Base-by-base conservation (phyloP, 2,888 invertebrate species). In the Amblyjoppa fuscipennis region DNA sequence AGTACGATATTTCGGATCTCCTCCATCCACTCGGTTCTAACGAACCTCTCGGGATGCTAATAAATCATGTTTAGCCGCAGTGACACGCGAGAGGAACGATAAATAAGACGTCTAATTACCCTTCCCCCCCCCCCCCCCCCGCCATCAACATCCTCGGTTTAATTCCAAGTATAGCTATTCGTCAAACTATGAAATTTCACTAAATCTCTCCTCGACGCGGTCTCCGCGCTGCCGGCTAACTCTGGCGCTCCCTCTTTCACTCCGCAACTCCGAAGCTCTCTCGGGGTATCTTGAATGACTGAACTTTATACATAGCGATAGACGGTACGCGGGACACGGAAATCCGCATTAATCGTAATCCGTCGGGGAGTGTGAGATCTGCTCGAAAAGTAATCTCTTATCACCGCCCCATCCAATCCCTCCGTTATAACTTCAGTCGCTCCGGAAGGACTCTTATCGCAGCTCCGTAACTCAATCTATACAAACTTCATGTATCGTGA, bases 81-180 rank as follows among this genome's bases (percentile, higher is more conserved):
- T 81, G 85, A 83, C 66, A 85, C 70, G 66, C 61, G 84, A 69
- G 61, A 41, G 73, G 56, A 77, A 66, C 73, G 74, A 83, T 86
- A 85, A 87, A 87, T 84, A 81, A 83, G 53, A 78, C 45, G 80
- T 64, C 85, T 80, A 79, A 84, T 86, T 84, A 76, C 79, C 45
- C 75, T 73, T 69, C 76, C 71, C 85, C 76, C 71, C 85, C 78
- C 71, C 84, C 83, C 77, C 68, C 78, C 71, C 69, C 78, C 71
- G 83, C 81, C 75, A 85, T 87, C 84, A 87, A 83, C 74, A 85
- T 86, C 75, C 64, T 34, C 38, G 69, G 87, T 86, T 87, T 86
- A 77, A 85, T 83, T 80, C 70, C 70, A 69, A 38, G 59, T 64
- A 74, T 78, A 25, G 38, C 53, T 73, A 76, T 83, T 84, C 78